These are phyloP conservation scores for Polydrusus cervinus DNA, from an alignment of 2,888 invertebrate species.

Conservation along the genomic window DNA sequence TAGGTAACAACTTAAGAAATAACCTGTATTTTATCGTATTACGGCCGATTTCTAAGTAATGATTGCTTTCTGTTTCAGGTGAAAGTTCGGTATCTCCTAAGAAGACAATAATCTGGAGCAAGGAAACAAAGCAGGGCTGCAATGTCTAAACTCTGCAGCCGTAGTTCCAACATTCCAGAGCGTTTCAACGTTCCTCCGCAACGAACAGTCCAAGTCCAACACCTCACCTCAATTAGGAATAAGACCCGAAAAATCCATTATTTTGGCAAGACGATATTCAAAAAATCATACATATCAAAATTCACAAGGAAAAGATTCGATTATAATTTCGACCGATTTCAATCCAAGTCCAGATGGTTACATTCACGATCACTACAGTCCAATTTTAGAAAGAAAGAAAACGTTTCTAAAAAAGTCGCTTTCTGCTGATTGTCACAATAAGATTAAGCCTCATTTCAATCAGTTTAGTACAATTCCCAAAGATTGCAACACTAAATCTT, in stretches of 20 bases:
- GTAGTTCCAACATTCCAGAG: constrained; percentile 64
- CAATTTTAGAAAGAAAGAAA: constrained; percentile 59
- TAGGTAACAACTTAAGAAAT: too few species aligned
- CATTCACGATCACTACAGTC: constrained; percentile 68
- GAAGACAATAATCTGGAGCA: constrained; percentile 60
- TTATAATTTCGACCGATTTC: background rate
- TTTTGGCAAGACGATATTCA: constrained; percentile 61
- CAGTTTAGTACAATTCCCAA: background rate
- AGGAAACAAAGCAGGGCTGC: constrained; percentile 64
- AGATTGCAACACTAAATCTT: constrained; percentile 46
- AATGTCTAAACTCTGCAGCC: constrained; percentile 69
- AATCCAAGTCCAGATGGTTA: constrained; percentile 59
- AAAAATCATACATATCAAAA: constrained; percentile 53
- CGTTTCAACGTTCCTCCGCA: constrained; percentile 51
- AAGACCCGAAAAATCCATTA: constrained; percentile 60
- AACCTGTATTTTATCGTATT: too few species aligned
- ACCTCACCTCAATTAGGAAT: constrained; percentile 29
- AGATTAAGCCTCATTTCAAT: background rate
- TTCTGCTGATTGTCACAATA: constrained; percentile 56
- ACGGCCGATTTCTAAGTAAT: background rate
- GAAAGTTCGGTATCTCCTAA: constrained; percentile 35
- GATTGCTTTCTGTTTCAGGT: constrained; percentile 55
- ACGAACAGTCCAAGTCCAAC: constrained; percentile 29
- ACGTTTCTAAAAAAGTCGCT: constrained; percentile 56
- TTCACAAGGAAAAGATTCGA: constrained; percentile 54